Evolutionary conservation across 2,113 vertebrate genomes (phyloP).

Genomic region (Urocolius indicus): DNA sequence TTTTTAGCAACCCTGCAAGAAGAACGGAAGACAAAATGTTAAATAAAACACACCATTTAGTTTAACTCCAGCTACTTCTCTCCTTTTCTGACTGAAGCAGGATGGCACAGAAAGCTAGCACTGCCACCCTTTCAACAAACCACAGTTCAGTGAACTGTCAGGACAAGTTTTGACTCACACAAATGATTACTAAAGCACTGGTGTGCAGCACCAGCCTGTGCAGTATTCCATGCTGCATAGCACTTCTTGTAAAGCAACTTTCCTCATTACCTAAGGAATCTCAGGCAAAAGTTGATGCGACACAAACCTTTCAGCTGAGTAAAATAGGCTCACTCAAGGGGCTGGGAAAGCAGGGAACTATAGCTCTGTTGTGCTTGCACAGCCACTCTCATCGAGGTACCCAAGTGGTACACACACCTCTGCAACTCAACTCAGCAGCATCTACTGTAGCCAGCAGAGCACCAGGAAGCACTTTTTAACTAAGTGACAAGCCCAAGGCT

Average conservation of each 20-base stretch:
- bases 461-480: not conserved
- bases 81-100: slow-evolving; percentile 12
- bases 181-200: not conserved
- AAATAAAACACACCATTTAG: slow-evolving; percentile 54
- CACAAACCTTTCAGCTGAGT: not conserved
- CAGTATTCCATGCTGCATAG: not conserved
- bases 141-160: slow-evolving; percentile 17
- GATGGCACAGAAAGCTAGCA: not conserved
- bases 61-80: slow-evolving; percentile 48
- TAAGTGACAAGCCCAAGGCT: not conserved
- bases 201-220: not conserved
- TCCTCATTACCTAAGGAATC: not conserved
- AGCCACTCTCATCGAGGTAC: not conserved
- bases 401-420: not conserved
- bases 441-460: not conserved
- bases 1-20: slow-evolving; percentile 90
- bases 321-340: not conserved
- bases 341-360: not conserved
- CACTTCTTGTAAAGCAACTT: not conserved
- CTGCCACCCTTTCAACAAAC: not conserved
- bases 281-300: not conserved
- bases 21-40: slow-evolving; percentile 63
- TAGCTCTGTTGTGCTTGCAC: not conserved
- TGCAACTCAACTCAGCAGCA: not conserved
- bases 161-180: not conserved